Conservation (phyloP, 2,888 invertebrate genomes). For the Dicycla oo region DNA sequence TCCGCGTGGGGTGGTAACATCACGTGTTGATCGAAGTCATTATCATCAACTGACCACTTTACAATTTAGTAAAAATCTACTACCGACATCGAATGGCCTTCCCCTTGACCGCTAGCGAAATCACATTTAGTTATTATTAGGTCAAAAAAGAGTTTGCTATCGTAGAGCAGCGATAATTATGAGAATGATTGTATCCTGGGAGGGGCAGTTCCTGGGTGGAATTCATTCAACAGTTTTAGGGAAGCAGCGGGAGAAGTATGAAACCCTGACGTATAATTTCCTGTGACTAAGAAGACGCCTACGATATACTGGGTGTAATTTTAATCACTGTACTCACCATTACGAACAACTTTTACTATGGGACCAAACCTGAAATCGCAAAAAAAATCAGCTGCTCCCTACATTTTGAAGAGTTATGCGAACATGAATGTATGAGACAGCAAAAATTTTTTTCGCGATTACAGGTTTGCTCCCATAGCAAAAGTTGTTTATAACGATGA, state of each 20-base stretch:
- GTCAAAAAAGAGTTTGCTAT: background rate
- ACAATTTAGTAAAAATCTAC: slow-evolving; percentile 6
- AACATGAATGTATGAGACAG: no score
- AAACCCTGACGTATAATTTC: background rate
- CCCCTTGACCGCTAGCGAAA: slow-evolving; percentile 28
- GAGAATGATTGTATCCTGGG: background rate
- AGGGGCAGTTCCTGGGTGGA: background rate
- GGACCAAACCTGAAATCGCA: no score
- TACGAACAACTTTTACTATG: no score
- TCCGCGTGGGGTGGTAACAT: slow-evolving; percentile 6
- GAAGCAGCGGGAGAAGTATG: background rate
- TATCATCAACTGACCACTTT: slow-evolving; percentile 22
- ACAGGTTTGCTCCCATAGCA: no score
- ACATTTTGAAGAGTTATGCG: no score
- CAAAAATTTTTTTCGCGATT: no score
- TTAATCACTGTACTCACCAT: no score
- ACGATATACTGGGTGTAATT: no score
- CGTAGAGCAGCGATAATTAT: no score
- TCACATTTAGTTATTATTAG: background rate
- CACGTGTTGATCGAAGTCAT: slow-evolving; percentile 37
- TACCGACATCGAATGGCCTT: slow-evolving; percentile 24
- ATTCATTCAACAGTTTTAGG: background rate
- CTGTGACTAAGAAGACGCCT: background rate
- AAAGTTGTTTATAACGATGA: no score
- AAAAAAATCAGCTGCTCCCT: no score